A percentile compares a stretch with the other conserved stretches of the same genome.
These are phyloP conservation scores for Vollenhovia emeryi DNA, from an alignment of 1,140 invertebrate species.

Conservation along the genomic window DNA sequence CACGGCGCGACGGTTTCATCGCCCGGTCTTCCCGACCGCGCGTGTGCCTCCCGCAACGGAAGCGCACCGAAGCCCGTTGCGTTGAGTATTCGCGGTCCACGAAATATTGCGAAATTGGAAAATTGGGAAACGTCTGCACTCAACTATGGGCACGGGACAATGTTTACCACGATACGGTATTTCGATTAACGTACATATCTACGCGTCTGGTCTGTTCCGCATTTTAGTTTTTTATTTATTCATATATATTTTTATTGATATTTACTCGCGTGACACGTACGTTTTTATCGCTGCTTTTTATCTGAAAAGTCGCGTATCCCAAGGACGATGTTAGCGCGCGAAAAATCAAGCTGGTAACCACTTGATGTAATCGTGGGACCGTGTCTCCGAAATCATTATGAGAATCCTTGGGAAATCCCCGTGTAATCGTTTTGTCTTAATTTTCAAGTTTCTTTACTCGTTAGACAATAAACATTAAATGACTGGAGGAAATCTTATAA, in stretches of 20 bases:
- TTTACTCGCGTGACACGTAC: background rate
- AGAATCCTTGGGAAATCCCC: too few species aligned
- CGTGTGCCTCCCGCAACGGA: background rate
- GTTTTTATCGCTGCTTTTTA: background rate
- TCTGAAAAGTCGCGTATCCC: background rate
- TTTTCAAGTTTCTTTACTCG: too few species aligned
- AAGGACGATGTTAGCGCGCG: background rate
- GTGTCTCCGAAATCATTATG: too few species aligned
- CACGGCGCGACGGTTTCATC: slow-evolving; percentile 20
- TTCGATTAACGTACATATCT: background rate
- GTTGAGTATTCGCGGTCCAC: background rate
- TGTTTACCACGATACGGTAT: background rate
- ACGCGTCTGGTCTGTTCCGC: background rate
- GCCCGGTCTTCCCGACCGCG: background rate
- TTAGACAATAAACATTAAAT: too few species aligned
- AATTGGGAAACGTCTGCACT: slow-evolving; percentile 10
- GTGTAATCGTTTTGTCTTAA: too few species aligned
- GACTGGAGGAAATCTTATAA: too few species aligned
- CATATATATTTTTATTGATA: background rate
- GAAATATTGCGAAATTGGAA: slow-evolving; percentile 19
- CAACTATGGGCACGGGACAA: background rate
- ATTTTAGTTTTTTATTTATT: background rate
- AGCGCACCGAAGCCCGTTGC: background rate
- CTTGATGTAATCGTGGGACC: too few species aligned
- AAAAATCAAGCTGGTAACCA: too few species aligned